A percentile compares a stretch with the other conserved stretches of the same genome.
Conservation (phyloP, 1,140 invertebrate species). For the Cotesia glomerata region DNA sequence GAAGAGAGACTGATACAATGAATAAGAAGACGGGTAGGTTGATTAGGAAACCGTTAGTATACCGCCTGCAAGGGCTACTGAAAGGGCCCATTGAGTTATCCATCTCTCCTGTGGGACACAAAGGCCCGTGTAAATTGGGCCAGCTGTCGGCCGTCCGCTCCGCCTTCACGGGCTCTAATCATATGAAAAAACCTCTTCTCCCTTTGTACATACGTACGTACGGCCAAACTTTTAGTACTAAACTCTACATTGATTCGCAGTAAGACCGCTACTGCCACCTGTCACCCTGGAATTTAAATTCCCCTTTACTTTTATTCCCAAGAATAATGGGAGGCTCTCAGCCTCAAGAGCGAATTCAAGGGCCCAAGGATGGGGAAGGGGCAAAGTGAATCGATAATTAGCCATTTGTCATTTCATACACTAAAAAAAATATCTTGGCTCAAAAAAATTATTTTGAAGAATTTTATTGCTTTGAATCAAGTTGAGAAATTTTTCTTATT, state of each 20-base stretch:
- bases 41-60: slow-evolving; percentile 17
- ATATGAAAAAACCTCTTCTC: background rate
- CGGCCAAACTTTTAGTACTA: background rate
- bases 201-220: too few species aligned
- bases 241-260: background rate
- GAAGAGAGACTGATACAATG: too few species aligned
- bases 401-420: background rate
- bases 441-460: too few species aligned
- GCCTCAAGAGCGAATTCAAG: too few species aligned
- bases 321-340: too few species aligned
- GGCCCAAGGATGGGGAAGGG: too few species aligned
- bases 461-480: too few species aligned
- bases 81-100: slow-evolving; percentile 7
- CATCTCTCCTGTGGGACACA: background rate
- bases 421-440: too few species aligned
- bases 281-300: background rate
- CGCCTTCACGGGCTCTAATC: background rate
- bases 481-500: too few species aligned
- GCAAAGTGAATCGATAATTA: background rate
- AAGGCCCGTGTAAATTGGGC: slow-evolving; percentile 25
- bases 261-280: background rate
- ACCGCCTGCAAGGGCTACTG: background rate
- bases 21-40: background rate
- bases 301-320: background rate
- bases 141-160: slow-evolving; percentile 14